Percentiles rank a stretch among this genome's conserved stretches.
These are phyloP conservation scores for Riparia riparia DNA, from an alignment of 2,113 vertebrate genomes.

Conservation along the genomic window DNA sequence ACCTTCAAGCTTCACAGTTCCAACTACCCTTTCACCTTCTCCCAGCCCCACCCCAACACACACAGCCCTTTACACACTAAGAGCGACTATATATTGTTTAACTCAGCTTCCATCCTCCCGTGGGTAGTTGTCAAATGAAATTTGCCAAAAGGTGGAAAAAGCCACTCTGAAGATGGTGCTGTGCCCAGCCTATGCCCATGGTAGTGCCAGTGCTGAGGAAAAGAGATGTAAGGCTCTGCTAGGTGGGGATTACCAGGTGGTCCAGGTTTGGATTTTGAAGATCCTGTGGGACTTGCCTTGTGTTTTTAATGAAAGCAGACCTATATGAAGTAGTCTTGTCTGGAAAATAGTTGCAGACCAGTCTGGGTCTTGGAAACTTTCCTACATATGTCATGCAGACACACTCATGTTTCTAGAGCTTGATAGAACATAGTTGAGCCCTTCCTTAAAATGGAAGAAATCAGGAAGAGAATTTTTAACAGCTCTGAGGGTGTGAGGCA, in stretches of 20 bases:
- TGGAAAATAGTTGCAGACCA: neutral
- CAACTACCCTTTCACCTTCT: constrained; percentile 27
- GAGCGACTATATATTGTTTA: neutral
- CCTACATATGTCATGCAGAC: neutral
- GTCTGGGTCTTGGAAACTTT: neutral
- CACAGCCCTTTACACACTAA: neutral
- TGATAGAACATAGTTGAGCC: neutral
- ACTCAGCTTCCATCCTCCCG: neutral
- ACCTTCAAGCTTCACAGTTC: constrained; percentile 46
- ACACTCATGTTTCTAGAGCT: neutral
- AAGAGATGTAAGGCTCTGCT: neutral
- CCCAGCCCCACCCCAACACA: neutral
- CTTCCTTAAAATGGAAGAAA: neutral
- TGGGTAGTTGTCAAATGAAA: neutral
- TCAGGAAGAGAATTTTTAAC: neutral
- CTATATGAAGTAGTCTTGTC: neutral
- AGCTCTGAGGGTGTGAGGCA: neutral
- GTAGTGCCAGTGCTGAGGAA: neutral
- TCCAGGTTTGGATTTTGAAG: neutral
- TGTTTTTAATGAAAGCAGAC: neutral
- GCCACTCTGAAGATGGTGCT: neutral
- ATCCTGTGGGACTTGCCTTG: neutral
- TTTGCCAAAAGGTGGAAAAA: neutral
- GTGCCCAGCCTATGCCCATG: neutral
- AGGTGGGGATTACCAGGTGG: neutral